These are phyloP conservation scores for Lithosia quadra DNA, from an alignment of 2,888 invertebrate species.

Conservation along the genomic window DNA sequence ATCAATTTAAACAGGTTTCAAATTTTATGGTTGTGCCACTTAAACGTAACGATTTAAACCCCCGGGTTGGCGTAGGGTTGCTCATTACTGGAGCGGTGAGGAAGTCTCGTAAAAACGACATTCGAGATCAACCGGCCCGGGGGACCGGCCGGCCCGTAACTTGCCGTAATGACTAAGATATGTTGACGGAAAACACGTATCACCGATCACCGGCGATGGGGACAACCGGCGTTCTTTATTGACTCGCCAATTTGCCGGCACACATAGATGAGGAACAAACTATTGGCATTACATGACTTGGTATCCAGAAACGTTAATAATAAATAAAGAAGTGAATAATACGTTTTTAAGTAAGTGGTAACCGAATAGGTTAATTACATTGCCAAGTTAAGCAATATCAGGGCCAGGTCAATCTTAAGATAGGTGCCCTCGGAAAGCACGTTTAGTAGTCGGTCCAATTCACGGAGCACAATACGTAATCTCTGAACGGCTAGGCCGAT, in stretches of 20 bases:
- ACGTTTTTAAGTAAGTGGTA: too few species aligned
- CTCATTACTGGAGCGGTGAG: conserved; percentile 55
- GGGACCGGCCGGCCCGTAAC: conserved; percentile 57
- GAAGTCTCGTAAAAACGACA: conserved; percentile 63
- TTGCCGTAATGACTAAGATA: conserved; percentile 57
- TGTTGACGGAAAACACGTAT: conserved; percentile 68
- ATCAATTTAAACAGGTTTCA: conserved; percentile 40
- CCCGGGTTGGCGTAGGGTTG: conserved; percentile 52
- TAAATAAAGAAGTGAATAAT: too few species aligned
- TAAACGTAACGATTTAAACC: conserved; percentile 47
- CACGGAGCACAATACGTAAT: too few species aligned
- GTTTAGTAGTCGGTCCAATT: too few species aligned
- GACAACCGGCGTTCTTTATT: conserved; percentile 29
- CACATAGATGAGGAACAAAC: too few species aligned
- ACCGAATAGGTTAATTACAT: too few species aligned
- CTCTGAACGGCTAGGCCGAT: too few species aligned
- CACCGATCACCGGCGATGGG: conserved; percentile 19
- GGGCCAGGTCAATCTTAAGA: too few species aligned
- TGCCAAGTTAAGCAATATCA: too few species aligned
- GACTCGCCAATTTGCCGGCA: conserved; percentile 19
- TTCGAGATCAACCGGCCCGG: conserved; percentile 61
- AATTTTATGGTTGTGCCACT: conserved; percentile 41
- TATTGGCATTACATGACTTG: too few species aligned
- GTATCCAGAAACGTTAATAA: too few species aligned
- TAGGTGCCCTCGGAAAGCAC: too few species aligned